A percentile compares a stretch with the other conserved stretches of the same genome.
phyloP scores from a whole-genome alignment of 2,888 invertebrate genomes.

The Mactromeris polynyma region DNA sequence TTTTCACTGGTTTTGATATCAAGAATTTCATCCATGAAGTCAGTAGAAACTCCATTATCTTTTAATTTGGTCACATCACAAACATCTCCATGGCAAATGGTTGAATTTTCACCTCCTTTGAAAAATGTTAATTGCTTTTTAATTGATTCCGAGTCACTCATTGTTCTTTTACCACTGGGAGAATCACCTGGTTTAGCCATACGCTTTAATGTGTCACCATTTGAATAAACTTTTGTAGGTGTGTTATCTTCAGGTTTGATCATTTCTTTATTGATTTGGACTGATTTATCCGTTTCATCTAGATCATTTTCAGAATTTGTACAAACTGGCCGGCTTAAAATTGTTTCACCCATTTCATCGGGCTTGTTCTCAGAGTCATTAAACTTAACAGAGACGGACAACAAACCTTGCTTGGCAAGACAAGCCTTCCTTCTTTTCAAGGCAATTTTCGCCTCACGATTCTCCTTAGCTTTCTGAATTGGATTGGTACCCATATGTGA shows the following conservation, averaged over 20 bases:
- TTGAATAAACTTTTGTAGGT: slow-evolving; percentile 61
- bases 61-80: not conserved
- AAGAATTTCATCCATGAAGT: not conserved
- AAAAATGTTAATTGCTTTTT: slow-evolving; percentile 25
- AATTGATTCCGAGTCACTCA: not conserved
- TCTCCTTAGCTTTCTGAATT: slow-evolving; percentile 70
- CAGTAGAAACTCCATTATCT: not conserved
- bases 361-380: slow-evolving; percentile 35
- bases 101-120: not conserved
- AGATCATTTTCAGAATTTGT: not conserved
- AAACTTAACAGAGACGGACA: slow-evolving; percentile 69
- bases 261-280: not conserved
- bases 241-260: slow-evolving; percentile 29
- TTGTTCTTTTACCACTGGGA: slow-evolving; percentile 71
- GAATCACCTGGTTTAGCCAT: slow-evolving; percentile 75
- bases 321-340: not conserved
- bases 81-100: not conserved
- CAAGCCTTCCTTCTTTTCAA: slow-evolving; percentile 57
- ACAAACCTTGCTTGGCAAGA: slow-evolving; percentile 61
- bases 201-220: slow-evolving; percentile 69
- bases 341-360: too few species aligned
- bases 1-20: not conserved
- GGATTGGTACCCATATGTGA: slow-evolving; percentile 70
- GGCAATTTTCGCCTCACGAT: slow-evolving; percentile 59
- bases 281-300: not conserved